Percentiles rank a stretch among this genome's conserved stretches.
Evolutionary conservation across 1,140 invertebrate species (phyloP).

Genomic region (Eulimnadia texana): DNA sequence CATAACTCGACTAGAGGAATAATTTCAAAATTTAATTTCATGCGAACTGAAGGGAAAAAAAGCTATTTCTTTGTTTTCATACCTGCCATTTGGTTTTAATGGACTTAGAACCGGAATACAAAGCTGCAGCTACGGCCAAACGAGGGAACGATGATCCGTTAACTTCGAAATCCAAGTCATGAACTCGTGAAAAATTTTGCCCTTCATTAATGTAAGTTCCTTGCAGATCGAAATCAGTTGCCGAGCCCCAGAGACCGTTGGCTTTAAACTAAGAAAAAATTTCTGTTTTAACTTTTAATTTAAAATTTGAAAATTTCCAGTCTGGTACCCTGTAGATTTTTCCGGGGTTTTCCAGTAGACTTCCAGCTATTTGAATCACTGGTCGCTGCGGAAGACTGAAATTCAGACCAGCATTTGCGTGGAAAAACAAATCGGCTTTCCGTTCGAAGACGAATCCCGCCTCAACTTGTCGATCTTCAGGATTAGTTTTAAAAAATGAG

Average conservation of each 20-base stretch:
- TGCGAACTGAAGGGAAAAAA: no score
- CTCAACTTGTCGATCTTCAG: not conserved
- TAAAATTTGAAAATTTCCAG: not conserved
- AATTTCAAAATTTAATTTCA: not conserved
- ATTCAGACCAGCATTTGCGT: not conserved
- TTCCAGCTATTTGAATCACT: not conserved
- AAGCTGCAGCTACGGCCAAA: not conserved
- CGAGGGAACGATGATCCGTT: not conserved
- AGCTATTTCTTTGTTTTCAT: not conserved
- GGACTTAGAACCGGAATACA: not conserved
- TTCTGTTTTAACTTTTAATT: not conserved
- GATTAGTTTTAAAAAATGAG: no score
- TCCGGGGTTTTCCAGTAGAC: not conserved
- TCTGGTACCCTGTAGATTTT: conserved; percentile 4
- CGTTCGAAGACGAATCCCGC: not conserved
- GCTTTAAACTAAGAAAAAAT: not conserved
- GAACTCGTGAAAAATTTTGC: not conserved
- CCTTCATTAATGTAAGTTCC: not conserved
- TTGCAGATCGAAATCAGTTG: conserved; percentile 1
- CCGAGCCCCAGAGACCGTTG: conserved; percentile 2
- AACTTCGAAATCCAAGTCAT: not conserved
- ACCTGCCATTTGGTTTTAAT: conserved; percentile 1
- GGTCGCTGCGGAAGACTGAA: not conserved
- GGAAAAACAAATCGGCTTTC: not conserved
- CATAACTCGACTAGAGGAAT: conserved; percentile 1